These are phyloP conservation scores for Marcusenius ussheri DNA, from an alignment of 2,113 vertebrate species.

Conservation along the genomic window DNA sequence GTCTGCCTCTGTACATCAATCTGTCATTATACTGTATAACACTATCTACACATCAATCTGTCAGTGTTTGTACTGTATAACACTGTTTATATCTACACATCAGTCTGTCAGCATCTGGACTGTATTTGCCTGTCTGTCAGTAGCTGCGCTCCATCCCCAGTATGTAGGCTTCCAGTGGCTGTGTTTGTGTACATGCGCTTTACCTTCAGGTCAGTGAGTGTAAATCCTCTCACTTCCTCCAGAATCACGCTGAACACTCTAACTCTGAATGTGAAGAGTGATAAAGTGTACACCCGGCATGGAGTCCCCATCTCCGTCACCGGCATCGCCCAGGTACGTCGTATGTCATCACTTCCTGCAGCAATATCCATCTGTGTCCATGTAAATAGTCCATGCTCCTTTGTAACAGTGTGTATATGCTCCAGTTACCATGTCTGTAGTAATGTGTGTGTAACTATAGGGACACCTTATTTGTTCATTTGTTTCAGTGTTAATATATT, in stretches of 20 bases:
- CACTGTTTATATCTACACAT: neutral
- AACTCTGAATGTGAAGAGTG: conserved; percentile 89
- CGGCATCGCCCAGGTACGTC: conserved; percentile 81
- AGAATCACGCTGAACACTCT: conserved; percentile 87
- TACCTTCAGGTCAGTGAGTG: neutral
- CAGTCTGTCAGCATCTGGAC: no score
- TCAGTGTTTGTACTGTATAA: neutral
- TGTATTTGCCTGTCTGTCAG: neutral
- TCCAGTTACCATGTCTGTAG: neutral
- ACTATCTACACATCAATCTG: neutral
- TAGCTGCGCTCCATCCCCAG: neutral
- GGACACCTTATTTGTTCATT: neutral
- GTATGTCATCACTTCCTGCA: neutral
- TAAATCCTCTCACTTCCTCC: neutral
- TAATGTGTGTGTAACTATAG: neutral
- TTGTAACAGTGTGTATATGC: neutral
- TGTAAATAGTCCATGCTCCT: neutral
- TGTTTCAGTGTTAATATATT: neutral
- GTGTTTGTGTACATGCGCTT: neutral
- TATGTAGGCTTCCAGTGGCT: neutral
- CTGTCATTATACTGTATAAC: neutral
- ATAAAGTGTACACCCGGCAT: conserved; percentile 89
- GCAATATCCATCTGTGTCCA: neutral
- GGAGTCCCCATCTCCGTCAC: conserved; percentile 92
- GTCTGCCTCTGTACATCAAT: neutral